Conservation (phyloP, 1,140 invertebrate genomes). For the Tetramorium parvispinum region DNA sequence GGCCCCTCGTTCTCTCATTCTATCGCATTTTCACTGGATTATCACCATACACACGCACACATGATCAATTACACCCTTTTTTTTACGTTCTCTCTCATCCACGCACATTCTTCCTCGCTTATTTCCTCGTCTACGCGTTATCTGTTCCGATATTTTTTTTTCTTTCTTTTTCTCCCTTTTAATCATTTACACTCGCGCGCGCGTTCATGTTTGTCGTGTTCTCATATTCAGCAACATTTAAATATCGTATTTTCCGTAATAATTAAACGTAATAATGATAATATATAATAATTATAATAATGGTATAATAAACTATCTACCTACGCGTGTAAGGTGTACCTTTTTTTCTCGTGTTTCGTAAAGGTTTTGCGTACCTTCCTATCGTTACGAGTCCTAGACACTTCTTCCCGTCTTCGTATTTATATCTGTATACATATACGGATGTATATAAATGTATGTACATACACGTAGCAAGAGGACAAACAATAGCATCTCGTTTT, state of each 20-base stretch:
- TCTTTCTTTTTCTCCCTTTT: slow-evolving; percentile 41
- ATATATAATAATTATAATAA: slow-evolving; percentile 76
- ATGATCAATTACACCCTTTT: slow-evolving; percentile 38
- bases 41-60: slow-evolving; percentile 43
- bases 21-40: slow-evolving; percentile 60
- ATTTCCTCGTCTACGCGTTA: slow-evolving; percentile 26
- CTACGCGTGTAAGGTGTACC: slow-evolving; percentile 78
- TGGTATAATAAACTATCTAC: slow-evolving; percentile 82
- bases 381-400: slow-evolving; percentile 55
- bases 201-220: slow-evolving; percentile 65
- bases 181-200: slow-evolving; percentile 67
- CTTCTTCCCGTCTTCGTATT: slow-evolving; percentile 72
- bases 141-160: slow-evolving; percentile 22
- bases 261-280: slow-evolving; percentile 81
- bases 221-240: slow-evolving; percentile 83
- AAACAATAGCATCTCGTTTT: slow-evolving; percentile 73
- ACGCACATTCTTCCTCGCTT: not conserved
- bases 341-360: slow-evolving; percentile 62
- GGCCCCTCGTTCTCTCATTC: slow-evolving; percentile 70
- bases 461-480: slow-evolving; percentile 75
- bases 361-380: slow-evolving; percentile 69
- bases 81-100: slow-evolving; percentile 26
- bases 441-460: slow-evolving; percentile 78
- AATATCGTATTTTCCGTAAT: slow-evolving; percentile 83
- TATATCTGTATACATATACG: slow-evolving; percentile 80